Evolutionary conservation across 2,888 invertebrate genomes (phyloP).

Genomic region (Ochlodes sylvanus): DNA sequence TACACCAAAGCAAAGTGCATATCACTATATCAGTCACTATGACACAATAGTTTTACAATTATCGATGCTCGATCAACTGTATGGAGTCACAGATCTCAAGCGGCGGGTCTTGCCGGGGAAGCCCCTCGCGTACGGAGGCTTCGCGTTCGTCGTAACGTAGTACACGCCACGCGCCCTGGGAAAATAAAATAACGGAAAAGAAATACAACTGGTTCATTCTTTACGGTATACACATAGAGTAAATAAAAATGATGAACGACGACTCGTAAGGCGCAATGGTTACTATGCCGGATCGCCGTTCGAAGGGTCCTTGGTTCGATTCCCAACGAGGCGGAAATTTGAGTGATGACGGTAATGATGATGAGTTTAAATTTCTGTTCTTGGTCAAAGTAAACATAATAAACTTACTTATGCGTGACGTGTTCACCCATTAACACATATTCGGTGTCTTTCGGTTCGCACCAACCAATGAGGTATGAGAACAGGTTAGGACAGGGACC

Average conservation of each 20-base stretch:
- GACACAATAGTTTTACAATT: neutral
- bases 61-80: conserved; percentile 61
- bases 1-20: neutral
- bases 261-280: no score
- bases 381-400: no score
- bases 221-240: no score
- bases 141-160: conserved; percentile 94
- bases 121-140: conserved; percentile 93
- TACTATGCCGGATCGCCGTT: no score
- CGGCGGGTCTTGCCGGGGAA: conserved; percentile 87
- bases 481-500: conserved; percentile 93
- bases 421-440: conserved; percentile 95
- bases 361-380: no score
- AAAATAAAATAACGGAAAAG: conserved; percentile 37
- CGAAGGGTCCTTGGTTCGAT: no score
- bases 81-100: conserved; percentile 63
- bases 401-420: conserved; percentile 88
- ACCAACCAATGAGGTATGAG: conserved; percentile 94
- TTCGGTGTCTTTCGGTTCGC: conserved; percentile 91
- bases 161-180: conserved; percentile 93
- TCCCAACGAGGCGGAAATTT: no score
- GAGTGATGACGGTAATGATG: no score
- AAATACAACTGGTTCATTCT: no score
- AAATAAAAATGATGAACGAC: no score
- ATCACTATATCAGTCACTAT: neutral